Conservation (phyloP, 35 echinoderm and acorn worm genomes). For the Acanthaster planci region DNA sequence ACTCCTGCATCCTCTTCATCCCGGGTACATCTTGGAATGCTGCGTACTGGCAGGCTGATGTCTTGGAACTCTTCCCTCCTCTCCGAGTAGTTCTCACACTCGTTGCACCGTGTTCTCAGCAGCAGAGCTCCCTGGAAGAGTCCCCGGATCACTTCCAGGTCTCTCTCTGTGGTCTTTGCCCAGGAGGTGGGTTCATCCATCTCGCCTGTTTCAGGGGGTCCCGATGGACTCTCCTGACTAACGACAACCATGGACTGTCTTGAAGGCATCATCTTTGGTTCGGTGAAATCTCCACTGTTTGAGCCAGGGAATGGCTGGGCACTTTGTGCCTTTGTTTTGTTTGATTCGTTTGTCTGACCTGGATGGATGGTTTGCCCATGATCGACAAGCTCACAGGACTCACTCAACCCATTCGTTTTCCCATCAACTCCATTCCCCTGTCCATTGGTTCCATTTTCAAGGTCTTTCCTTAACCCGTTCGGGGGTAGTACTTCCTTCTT, state of each 20-base stretch:
- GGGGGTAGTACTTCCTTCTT: constrained; percentile 52
- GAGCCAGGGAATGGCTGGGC: not conserved
- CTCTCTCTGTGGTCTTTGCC: not conserved
- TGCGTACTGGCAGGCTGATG: constrained; percentile 82
- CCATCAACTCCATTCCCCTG: not conserved
- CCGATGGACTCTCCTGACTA: not conserved
- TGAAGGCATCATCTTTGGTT: too few species aligned
- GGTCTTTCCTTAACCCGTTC: not conserved
- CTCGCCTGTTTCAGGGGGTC: not conserved
- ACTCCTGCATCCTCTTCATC: constrained; percentile 41
- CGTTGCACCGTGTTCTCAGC: constrained; percentile 71
- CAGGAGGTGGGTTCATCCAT: not conserved
- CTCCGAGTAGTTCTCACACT: constrained; percentile 87
- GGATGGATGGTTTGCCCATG: not conserved
- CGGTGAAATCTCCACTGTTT: not conserved
- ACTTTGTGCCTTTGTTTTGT: not conserved
- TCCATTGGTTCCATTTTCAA: not conserved
- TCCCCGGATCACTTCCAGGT: constrained; percentile 43
- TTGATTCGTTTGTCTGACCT: too few species aligned
- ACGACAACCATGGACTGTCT: not conserved
- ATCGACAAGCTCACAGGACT: not conserved
- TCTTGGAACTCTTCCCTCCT: constrained; percentile 94
- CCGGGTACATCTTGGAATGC: constrained; percentile 26
- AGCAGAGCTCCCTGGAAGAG: constrained; percentile 88
- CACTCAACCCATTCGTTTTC: constrained; percentile 16